phyloP scores from a whole-genome alignment of 2,113 vertebrate genomes.

The Pseudois nayaur region DNA sequence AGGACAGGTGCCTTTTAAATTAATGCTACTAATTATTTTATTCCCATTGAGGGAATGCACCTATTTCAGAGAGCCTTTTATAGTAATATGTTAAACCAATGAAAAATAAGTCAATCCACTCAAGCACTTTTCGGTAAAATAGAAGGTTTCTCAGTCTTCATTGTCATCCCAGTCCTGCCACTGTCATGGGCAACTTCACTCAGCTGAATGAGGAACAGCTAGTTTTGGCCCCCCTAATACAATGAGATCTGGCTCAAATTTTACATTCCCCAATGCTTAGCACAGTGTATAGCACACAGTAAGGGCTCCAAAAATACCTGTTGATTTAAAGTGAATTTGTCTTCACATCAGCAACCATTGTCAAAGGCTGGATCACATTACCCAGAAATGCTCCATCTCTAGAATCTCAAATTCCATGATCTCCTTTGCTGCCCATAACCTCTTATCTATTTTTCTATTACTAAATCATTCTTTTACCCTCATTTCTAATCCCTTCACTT shows the following conservation, averaged over 20 bases:
- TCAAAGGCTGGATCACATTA: not conserved
- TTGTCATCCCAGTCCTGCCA: not conserved
- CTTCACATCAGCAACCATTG: not conserved
- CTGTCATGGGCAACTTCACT: not conserved
- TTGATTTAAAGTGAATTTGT: not conserved
- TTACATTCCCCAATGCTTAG: not conserved
- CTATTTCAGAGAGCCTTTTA: conserved; percentile 59
- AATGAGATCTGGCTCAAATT: not conserved
- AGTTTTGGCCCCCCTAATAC: not conserved
- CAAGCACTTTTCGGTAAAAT: not conserved
- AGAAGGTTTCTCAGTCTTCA: not conserved
- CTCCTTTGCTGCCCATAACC: not conserved
- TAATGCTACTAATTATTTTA: conserved; percentile 67
- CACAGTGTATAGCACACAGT: not conserved
- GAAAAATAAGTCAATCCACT: conserved; percentile 27
- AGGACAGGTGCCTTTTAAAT: conserved; percentile 65
- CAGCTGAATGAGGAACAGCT: not conserved
- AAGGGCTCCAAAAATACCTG: not conserved
- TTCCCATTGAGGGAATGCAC: conserved; percentile 42
- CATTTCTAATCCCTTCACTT: not conserved
- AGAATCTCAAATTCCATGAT: not conserved
- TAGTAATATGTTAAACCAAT: not conserved
- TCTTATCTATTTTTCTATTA: not conserved
- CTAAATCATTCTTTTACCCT: not conserved
- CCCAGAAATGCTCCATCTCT: not conserved